Evolutionary conservation across 2,797 vertebrate species (phyloP), one percentile per base, ranked within the genome.

Genomic region (Falco peregrinus): DNA sequence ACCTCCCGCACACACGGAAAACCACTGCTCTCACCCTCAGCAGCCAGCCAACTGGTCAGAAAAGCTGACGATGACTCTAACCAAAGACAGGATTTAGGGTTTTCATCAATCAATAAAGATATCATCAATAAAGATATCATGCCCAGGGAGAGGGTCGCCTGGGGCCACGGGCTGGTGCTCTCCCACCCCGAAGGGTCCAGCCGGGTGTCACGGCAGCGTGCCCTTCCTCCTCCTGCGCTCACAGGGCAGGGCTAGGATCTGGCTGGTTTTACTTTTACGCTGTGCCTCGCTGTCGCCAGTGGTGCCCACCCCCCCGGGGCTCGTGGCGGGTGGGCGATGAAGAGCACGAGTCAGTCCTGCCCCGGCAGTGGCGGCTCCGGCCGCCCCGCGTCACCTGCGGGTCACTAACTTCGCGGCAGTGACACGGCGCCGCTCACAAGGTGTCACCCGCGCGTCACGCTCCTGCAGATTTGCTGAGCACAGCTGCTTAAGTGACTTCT

Each of bases 311-410:
- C 37, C 3, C 37, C 37, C 37, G 37, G 37, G 3, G 1, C 20
- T 4, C 4, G 0, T 5, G 33, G 19, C 1, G 0, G 28, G 0
- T 28, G 33, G 28, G 11, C 16, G 22, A 10, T 2, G 7, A 20
- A 31, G 45, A 12, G 12, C 7, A 18, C 10, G 56, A 10, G 26
- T 18, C 15, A 5, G 22, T 11, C 29, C 22, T 26, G 24, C 21
- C 48, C 21, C 39, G 1, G 0, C 35, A 6, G 1, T 3, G 17
- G 2, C 19, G 16, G 31, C 67, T 37, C 22, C 1, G 1, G 16
- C 3, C 16, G 0, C 26, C 61, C 3, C 5, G 5, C 13, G 6
- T 1, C 14, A 10, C 2, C 1, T 1, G 5, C 0, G 9, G 8
- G 2, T 5, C 3, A 17, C 6, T 9, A 54, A 15, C 16, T n/a